Evolutionary conservation across 2,888 invertebrate genomes (phyloP), one percentile per base, ranked within the genome.

Genomic region (Celastrina argiolus): DNA sequence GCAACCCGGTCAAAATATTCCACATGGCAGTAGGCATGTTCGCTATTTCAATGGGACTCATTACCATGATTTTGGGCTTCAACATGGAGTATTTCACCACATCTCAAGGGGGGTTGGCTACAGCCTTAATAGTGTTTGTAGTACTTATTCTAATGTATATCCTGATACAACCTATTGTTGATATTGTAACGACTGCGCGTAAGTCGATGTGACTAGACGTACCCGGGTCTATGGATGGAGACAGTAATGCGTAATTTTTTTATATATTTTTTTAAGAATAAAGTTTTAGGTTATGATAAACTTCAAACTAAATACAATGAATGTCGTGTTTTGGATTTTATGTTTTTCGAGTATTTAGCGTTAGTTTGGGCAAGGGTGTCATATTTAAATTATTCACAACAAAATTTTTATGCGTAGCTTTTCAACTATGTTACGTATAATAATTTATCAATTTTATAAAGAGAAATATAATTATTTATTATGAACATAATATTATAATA

Each of bases 21-120:
- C 93, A 93, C 76, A 82, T 92, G 68, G 80, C 90, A n/a, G 81
- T 93, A 2, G 93, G 93, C 10, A 79, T 91, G 12, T 80, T 85
- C 61, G 89, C 92, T 2, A 78, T 92, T 41, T 77, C 82, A 10
- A 84, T 93, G 79, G 93, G 93, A 0, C 92, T 93, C 72, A 78
- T 88, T 0, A 82, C 90, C 0, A 83, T 91, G 71, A 74, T 75
- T 0, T 79, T 91, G 68, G 92, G 91, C 6, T 85, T 91, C 74
- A 83, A 91, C 70, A 88, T 84, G 82, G 82, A 82, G 63, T 83
- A 81, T 71, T 90, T 82, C 69, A 75, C 78, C 34, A 76, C 77
- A 0, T 66, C 75, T 0, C 81, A 83, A 70, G 85, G 80, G 12
- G 79, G 80, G 0, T 70, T 90, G 7, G 74, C 87, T 0, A 83